phyloP scores from a whole-genome alignment of 2,113 vertebrate species.

The Catagonus wagneri region DNA sequence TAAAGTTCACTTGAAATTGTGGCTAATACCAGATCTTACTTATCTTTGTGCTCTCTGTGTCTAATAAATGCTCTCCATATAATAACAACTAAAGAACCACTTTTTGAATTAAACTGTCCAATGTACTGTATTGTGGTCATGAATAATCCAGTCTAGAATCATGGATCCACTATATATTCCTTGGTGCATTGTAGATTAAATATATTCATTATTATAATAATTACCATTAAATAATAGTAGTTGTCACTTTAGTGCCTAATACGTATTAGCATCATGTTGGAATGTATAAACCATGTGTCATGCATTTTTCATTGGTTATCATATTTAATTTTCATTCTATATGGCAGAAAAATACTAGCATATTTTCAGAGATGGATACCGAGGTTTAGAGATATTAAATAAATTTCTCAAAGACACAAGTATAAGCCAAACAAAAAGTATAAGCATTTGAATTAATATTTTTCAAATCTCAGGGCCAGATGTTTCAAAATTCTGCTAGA shows the following conservation, averaged over 20 bases:
- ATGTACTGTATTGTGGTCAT: background rate
- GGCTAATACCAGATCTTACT: background rate
- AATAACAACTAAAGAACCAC: background rate
- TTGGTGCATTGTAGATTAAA: background rate
- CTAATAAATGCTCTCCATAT: background rate
- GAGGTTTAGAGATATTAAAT: background rate
- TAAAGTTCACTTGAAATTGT: constrained; percentile 2
- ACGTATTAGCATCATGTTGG: background rate
- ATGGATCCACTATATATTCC: background rate
- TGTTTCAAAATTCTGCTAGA: background rate
- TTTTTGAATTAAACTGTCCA: constrained; percentile 1
- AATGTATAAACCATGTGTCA: background rate
- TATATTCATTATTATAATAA: background rate
- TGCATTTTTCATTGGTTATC: background rate
- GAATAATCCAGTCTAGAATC: background rate
- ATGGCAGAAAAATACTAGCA: background rate
- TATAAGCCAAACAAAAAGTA: background rate
- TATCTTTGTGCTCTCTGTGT: background rate
- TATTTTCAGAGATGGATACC: background rate
- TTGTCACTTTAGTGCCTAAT: background rate
- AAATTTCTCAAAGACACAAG: background rate
- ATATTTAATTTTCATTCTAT: constrained; percentile 19
- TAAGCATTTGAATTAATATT: background rate
- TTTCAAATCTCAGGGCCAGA: background rate
- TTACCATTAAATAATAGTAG: background rate